These are phyloP conservation scores for Drosophila aff. DNA, from an alignment of 1,140 invertebrate species.

Conservation along the genomic window DNA sequence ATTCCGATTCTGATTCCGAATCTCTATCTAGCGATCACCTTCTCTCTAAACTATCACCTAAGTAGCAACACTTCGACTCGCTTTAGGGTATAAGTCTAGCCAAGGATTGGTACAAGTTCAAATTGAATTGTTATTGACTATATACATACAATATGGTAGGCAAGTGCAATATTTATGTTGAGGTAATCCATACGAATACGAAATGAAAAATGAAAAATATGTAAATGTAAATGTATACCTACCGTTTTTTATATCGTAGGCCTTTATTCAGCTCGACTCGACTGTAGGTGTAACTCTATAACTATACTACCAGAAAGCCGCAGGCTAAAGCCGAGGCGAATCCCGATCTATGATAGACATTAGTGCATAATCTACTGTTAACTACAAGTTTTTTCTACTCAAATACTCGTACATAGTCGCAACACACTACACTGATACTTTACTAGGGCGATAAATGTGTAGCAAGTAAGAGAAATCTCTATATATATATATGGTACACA, in stretches of 20 bases:
- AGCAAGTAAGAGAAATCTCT: conserved; percentile 63
- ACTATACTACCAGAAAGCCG: conserved; percentile 33
- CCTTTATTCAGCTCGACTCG: conserved; percentile 76
- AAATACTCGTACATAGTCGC: conserved; percentile 62
- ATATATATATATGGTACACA: conserved; percentile 45
- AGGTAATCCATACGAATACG: conserved; percentile 22
- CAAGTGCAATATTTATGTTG: conserved; percentile 77
- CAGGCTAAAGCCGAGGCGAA: conserved; percentile 47
- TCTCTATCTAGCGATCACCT: conserved; percentile 28
- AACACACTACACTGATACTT: conserved; percentile 76
- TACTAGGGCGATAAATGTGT: conserved; percentile 71
- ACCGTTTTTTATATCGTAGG: conserved; percentile 78
- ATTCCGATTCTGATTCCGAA: conserved; percentile 9
- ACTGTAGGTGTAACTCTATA: conserved; percentile 61
- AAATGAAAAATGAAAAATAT: conserved; percentile 14
- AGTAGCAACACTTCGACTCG: conserved; percentile 57
- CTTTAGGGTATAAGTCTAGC: conserved; percentile 59
- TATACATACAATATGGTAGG: conserved; percentile 46
- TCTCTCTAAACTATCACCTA: conserved; percentile 31
- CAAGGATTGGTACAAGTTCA: conserved; percentile 72
- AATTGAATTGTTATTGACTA: conserved; percentile 80
- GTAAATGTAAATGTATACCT: conserved; percentile 52
- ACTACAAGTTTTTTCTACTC: conserved; percentile 78
- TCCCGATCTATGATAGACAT: conserved; percentile 65
- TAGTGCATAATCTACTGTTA: conserved; percentile 74